Evolutionary conservation across 2,113 vertebrate species (phyloP).

Genomic region (Calidris pugnax): DNA sequence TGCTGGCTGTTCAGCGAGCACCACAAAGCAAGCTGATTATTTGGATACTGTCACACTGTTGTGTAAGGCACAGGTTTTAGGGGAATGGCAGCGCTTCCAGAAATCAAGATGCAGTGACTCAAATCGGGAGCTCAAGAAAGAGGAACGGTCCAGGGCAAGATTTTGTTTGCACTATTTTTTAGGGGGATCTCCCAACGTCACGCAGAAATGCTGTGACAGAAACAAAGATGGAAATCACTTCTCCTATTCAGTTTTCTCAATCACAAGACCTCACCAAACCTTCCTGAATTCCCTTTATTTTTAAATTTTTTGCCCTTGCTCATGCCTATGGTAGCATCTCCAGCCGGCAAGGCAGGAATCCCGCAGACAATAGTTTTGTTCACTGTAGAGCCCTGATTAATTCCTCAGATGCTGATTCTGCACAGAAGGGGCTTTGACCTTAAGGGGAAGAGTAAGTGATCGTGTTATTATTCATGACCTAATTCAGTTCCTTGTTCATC

Average conservation of each 20-base stretch:
- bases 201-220: rapidly evolving
- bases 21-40: neutral
- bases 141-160: rapidly evolving
- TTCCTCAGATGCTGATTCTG: neutral
- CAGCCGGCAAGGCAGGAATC: neutral
- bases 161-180: neutral
- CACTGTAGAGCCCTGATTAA: neutral
- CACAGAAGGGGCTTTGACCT: neutral
- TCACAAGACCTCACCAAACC: neutral
- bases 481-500: neutral
- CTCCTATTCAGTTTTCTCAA: neutral
- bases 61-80: rapidly evolving
- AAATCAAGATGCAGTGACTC: neutral
- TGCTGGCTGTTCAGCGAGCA: rapidly evolving
- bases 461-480: neutral
- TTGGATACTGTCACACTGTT: neutral
- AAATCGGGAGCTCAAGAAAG: neutral
- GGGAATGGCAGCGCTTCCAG: neutral
- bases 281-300: neutral
- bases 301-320: neutral
- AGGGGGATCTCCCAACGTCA: neutral
- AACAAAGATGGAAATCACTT: neutral
- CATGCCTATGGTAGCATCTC: neutral
- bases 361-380: neutral
- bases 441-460: neutral